Conservation (phyloP, 2,113 vertebrate species). For the Salvator merianae region DNA sequence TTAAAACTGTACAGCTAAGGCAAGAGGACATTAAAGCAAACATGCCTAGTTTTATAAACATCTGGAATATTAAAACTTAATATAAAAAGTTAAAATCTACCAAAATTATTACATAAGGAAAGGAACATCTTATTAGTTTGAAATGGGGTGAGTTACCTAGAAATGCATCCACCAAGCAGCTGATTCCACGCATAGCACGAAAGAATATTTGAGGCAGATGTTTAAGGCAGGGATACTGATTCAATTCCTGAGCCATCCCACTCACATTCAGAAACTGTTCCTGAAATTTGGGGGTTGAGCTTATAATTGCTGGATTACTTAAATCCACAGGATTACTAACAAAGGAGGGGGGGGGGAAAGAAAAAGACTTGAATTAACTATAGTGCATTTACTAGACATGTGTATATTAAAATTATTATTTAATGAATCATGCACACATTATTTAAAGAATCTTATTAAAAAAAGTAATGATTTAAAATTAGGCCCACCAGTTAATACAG, state of each 20-base stretch:
- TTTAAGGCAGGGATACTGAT: constrained; percentile 94
- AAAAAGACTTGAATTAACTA: constrained; percentile 15
- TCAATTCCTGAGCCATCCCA: constrained; percentile 90
- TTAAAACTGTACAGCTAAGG: not conserved
- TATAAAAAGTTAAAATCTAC: not conserved
- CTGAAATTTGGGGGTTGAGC: constrained; percentile 97
- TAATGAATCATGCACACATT: no score
- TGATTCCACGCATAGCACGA: constrained; percentile 95
- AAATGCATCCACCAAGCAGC: constrained; percentile 95
- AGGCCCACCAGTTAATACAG: not conserved
- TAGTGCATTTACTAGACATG: constrained; percentile 32
- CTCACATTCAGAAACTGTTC: constrained; percentile 94
- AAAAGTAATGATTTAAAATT: not conserved
- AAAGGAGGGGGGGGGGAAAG: constrained; percentile 12
- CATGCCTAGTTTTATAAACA: not conserved
- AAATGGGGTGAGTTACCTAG: constrained; percentile 82
- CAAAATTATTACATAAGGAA: not conserved
- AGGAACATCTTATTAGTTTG: constrained; percentile 4
- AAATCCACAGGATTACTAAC: constrained; percentile 95
- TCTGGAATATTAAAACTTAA: not conserved
- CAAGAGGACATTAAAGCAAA: not conserved
- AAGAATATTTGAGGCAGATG: constrained; percentile 98
- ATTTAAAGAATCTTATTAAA: not conserved
- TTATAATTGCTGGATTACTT: constrained; percentile 94
- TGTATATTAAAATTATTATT: not conserved